Evolutionary conservation across 2,888 invertebrate species (phyloP).

Genomic region (Vandiemenella viatica): DNA sequence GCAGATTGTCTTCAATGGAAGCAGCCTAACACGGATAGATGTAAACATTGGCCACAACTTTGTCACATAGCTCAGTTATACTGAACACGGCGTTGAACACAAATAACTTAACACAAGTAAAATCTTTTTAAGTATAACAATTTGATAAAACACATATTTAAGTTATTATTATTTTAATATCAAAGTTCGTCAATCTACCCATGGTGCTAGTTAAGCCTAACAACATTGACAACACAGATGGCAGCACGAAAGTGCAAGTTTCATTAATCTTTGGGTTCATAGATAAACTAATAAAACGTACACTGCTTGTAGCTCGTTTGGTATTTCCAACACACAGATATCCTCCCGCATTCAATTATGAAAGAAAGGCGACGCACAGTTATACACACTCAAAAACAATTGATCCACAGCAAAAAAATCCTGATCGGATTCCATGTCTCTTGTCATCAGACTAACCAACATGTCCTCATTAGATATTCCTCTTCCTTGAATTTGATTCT

Average conservation of each 20-base stretch:
- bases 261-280: constrained; percentile 17
- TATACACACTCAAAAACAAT: too few species aligned
- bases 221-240: constrained; percentile 72
- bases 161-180: constrained; percentile 10
- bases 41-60: constrained; percentile 17
- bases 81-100: too few species aligned
- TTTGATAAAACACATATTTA: constrained; percentile 5
- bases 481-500: constrained; percentile 24
- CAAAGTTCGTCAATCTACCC: constrained; percentile 19
- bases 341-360: too few species aligned
- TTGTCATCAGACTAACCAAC: constrained; percentile 34
- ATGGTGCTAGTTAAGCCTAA: constrained; percentile 41
- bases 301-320: too few species aligned
- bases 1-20: constrained; percentile 15
- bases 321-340: too few species aligned
- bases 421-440: constrained; percentile 20
- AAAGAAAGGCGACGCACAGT: too few species aligned
- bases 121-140: constrained; percentile 1
- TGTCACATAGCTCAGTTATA: too few species aligned
- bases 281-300: not conserved
- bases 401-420: too few species aligned
- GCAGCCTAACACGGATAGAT: constrained; percentile 14
- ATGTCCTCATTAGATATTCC: constrained; percentile 39
- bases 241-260: constrained; percentile 44
- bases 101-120: constrained; percentile 3